Evolutionary conservation across 2,888 invertebrate genomes (phyloP), one percentile per base, ranked within the genome.

Genomic region (Yponomeuta malinellus): DNA sequence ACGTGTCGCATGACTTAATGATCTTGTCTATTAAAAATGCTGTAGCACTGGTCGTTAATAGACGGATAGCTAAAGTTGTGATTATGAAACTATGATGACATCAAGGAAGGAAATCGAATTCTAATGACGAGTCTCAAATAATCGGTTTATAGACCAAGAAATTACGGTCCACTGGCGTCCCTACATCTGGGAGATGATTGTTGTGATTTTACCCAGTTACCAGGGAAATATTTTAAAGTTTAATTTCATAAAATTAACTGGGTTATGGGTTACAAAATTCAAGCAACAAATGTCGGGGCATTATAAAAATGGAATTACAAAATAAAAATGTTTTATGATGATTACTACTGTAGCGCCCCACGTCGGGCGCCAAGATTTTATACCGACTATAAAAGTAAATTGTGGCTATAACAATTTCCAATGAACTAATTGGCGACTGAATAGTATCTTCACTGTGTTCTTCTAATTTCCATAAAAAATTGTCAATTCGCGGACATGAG

Each of bases 301-400:
- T 12, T 59, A 59, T 59, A 59, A 59, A 43, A 2, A 2, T 15
- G 52, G 15, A 59, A 59, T 59, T 15, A 15, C 52, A 15, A 59
- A 59, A 59, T 59, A 59, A 59, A 59, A 59, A 15, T 59, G 15
- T 59, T 59, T 59, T 59, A 59, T 15, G 52, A 15, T 59, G 52
- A 59, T 59, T 59, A 15, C 52, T 59, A 59, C 52, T 59, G 52
- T 73, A 70, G 72, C 43, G 43, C 68, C 65, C 65, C 65, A 65
- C 65, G 65, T 65, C 33, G 65, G 65, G 65, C 65, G 65, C 65
- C 65, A 65, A 29, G 12, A 65, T 65, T 31, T 65, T 65, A 65
- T 65, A 31, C 33, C 29, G 31, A 8, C 52, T 59, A 59, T 59
- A 59, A 59, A 59, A 59, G 52, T 59, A 4, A 15, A 59, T 59